Base-by-base conservation (phyloP, 2,888 invertebrate species). In the Macaria liturata region DNA sequence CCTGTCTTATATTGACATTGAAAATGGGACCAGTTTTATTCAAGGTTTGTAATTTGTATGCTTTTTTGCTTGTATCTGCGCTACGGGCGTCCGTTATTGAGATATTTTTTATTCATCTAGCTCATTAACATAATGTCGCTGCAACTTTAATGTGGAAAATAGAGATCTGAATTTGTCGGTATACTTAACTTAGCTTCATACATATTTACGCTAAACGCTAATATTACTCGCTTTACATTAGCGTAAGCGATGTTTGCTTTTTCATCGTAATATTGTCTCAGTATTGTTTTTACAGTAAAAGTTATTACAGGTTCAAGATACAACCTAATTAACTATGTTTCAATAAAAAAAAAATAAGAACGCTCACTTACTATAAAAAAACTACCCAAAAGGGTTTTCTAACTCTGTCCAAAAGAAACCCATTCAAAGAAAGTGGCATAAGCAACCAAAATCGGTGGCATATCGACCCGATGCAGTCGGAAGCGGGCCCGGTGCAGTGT, bases 391-490 rank as follows among this genome's bases (percentile, higher is more conserved):
- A 20, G 20, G 20, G 20, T 20, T 20, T 20, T 20, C 1, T 20
- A 20, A 20, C 34, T 37, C 34, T 42, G n/a, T 39, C n/a, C 37
- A 48, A 51, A 51, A 32, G 5, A 7, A 42, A 46, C 49, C 46
- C 39, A 55, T 40, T 45, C 3, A 43, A 57, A 53, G 32, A 32
- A 57, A 53, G 32, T n/a, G 32, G 5, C 46, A 53, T 49, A 39
- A 40, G 32, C 42, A 4, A 49, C 20, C 5, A 32, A 46, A 54
- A 46, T 77, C 76, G 71, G 78, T 76, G 75, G 73, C 76, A 78
- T 80, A 86, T 86, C 79, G 83, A 87, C 71, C 81, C 80, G 79
- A 73, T 87, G 84, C 86, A 84, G 84, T 81, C 78, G 81, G 80
- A 81, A 84, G 81, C 83, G 74, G 72, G 64, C 67, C 65, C 70